These are phyloP conservation scores for Folsomia manolachei DNA, from an alignment of 2,888 invertebrate species.

Conservation along the genomic window DNA sequence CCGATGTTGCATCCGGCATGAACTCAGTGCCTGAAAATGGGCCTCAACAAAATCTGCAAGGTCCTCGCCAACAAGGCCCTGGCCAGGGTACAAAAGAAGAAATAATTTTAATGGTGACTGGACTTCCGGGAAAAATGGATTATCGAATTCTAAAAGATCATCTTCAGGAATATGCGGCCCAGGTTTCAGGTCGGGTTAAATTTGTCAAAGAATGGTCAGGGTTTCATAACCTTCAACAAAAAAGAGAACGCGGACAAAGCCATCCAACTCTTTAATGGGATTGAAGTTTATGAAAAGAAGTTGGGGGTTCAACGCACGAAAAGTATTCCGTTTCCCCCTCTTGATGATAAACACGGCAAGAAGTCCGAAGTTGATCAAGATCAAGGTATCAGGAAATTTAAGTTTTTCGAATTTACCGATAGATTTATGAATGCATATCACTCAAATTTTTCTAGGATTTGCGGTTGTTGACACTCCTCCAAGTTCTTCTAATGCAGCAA, in stretches of 20 bases:
- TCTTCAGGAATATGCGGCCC: constrained; percentile 8
- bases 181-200: constrained; percentile 12
- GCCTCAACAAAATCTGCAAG: not conserved
- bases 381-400: too few species aligned
- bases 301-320: constrained; percentile 5
- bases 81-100: too few species aligned
- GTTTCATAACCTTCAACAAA: constrained; percentile 12
- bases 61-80: too few species aligned
- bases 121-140: constrained; percentile 24
- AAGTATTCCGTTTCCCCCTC: constrained; percentile 13
- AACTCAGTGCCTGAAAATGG: too few species aligned
- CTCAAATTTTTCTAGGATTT: too few species aligned
- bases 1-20: too few species aligned
- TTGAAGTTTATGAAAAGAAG: constrained; percentile 21
- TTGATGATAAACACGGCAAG: too few species aligned
- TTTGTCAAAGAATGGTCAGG: constrained; percentile 23
- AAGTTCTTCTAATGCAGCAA: too few species aligned
- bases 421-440: too few species aligned
- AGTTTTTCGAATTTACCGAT: too few species aligned
- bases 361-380: too few species aligned
- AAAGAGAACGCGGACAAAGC: constrained; percentile 16
- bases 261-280: constrained; percentile 13
- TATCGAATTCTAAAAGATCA: constrained; percentile 12
- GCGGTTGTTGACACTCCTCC: too few species aligned
- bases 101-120: constrained; percentile 15